Evolutionary conservation across 1,140 invertebrate species (phyloP).

Genomic region (Drosophila pandora): DNA sequence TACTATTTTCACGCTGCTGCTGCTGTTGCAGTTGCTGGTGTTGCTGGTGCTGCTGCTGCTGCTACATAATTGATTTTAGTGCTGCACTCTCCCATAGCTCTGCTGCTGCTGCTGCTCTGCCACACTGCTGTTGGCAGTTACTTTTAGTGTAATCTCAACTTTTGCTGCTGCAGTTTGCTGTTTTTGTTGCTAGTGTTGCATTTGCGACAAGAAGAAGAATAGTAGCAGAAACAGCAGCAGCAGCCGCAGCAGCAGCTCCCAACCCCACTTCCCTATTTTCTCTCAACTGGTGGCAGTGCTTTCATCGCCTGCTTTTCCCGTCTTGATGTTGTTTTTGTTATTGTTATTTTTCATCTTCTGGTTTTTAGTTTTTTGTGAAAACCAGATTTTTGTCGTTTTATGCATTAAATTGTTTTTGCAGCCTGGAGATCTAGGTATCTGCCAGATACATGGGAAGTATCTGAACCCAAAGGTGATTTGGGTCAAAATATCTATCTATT

Average conservation of each 20-base stretch:
- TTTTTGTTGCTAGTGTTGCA: conserved; percentile 32
- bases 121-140: conserved; percentile 59
- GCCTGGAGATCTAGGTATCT: conserved; percentile 15
- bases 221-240: conserved; percentile 41
- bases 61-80: conserved; percentile 81
- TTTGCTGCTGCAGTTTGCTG: conserved; percentile 52
- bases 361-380: conserved; percentile 76
- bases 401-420: conserved; percentile 82
- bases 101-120: conserved; percentile 38
- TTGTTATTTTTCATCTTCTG: conserved; percentile 42
- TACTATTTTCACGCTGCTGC: conserved; percentile 77
- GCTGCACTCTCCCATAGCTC: conserved; percentile 66
- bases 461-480: too few species aligned
- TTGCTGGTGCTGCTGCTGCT: conserved; percentile 44
- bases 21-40: conserved; percentile 28
- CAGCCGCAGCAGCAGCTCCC: conserved; percentile 47
- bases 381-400: conserved; percentile 82
- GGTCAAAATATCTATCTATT: too few species aligned
- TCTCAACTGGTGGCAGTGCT: conserved; percentile 50
- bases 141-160: conserved; percentile 79
- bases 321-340: conserved; percentile 37
- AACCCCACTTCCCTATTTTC: conserved; percentile 19
- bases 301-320: conserved; percentile 55
- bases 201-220: conserved; percentile 20
- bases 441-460: neutral